Conservation (phyloP, 2,797 vertebrate species). For the Muraenolepis orangiensis region DNA sequence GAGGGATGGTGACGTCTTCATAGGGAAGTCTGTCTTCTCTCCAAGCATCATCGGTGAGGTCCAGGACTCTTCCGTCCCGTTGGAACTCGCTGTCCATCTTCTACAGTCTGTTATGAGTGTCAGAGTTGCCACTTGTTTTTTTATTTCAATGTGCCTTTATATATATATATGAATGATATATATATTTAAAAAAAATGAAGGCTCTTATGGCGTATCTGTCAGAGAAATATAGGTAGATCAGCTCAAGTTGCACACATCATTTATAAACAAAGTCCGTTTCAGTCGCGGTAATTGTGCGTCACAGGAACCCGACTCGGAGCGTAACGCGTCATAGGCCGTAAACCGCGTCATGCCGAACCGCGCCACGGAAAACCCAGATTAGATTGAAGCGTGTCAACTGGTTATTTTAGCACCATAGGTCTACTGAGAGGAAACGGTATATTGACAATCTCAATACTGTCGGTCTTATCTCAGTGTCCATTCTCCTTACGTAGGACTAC, state of each 20-base stretch:
- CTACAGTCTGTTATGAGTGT: background rate
- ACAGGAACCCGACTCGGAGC: background rate
- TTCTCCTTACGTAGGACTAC: no score
- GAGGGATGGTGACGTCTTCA: slow-evolving; percentile 93
- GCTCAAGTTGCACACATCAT: background rate
- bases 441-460: no score
- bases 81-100: slow-evolving; percentile 93
- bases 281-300: background rate
- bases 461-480: no score
- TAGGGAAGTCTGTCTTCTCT: slow-evolving; percentile 93
- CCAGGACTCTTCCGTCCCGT: slow-evolving; percentile 91
- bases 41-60: slow-evolving; percentile 96
- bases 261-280: background rate
- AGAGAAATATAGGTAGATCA: background rate
- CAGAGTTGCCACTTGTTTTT: no score
- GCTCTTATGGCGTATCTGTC: background rate
- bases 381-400: no score
- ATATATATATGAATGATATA: background rate
- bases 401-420: no score
- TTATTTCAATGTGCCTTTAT: background rate
- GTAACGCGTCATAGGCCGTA: no score
- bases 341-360: no score
- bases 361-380: no score
- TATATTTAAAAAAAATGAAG: background rate
- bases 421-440: no score